phyloP scores from a whole-genome alignment of 2,113 vertebrate genomes.

The Phasianus colchicus region DNA sequence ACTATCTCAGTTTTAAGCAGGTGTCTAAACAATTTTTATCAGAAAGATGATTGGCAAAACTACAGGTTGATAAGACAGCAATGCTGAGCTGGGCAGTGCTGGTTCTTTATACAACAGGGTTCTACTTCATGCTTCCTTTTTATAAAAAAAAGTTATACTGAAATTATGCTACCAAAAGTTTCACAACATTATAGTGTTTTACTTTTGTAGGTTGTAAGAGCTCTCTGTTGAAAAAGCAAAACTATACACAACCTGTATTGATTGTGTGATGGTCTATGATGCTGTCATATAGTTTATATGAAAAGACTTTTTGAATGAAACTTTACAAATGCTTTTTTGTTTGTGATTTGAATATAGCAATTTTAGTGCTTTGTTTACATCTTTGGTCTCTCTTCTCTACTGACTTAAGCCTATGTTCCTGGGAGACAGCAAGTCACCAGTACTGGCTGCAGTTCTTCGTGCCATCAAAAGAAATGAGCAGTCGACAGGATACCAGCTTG shows the following conservation, averaged over 20 bases:
- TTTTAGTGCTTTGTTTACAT: background rate
- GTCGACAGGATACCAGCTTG: slow-evolving; percentile 74
- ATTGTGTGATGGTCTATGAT: fast-evolving
- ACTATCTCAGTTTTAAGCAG: background rate
- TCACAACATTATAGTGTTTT: background rate
- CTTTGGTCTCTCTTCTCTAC: background rate
- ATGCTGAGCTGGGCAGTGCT: background rate
- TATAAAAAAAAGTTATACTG: background rate
- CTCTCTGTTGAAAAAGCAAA: background rate
- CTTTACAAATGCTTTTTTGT: background rate
- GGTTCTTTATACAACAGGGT: background rate
- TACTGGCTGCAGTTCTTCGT: slow-evolving; percentile 77
- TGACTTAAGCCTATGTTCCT: slow-evolving; percentile 77
- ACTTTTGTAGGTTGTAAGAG: background rate
- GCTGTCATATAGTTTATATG: background rate
- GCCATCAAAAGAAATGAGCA: slow-evolving; percentile 74
- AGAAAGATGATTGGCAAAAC: background rate
- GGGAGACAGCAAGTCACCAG: slow-evolving; percentile 67
- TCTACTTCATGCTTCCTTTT: background rate
- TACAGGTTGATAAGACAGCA: background rate
- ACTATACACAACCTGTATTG: background rate
- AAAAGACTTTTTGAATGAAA: background rate
- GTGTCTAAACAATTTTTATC: background rate
- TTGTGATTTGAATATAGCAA: background rate
- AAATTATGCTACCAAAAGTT: background rate